Conservation (phyloP, 2,113 vertebrate genomes). For the Pygoscelis antarcticus region DNA sequence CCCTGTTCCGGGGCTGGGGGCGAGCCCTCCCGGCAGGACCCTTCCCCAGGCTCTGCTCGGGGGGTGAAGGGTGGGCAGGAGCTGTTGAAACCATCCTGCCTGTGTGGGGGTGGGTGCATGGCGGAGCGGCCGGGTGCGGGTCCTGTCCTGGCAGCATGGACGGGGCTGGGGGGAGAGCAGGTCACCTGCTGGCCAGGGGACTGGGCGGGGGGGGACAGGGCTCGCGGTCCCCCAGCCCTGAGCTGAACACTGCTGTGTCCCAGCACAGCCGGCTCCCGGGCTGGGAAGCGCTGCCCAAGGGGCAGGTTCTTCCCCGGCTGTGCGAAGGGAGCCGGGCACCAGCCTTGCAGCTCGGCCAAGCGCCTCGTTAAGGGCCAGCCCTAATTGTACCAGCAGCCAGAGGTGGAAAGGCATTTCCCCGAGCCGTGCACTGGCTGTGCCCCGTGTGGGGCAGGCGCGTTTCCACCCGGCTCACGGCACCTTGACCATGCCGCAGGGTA, state of each 20-base stretch:
- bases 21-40: background rate
- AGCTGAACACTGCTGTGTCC: background rate
- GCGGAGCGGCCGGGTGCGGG: accelerated
- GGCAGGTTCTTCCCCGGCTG: background rate
- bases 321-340: no score
- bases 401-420: background rate
- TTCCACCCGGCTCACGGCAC: background rate
- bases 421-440: background rate
- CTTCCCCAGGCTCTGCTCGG: background rate
- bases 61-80: background rate
- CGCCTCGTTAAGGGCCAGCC: background rate
- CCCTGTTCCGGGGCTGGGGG: background rate
- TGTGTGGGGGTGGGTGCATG: background rate
- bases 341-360: background rate
- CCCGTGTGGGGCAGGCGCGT: accelerated
- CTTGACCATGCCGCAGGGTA: accelerated
- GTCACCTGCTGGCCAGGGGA: no score
- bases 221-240: background rate
- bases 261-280: background rate
- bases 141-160: background rate
- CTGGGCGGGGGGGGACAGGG: background rate
- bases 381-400: background rate
- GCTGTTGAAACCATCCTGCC: background rate
- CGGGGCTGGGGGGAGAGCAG: background rate
- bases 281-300: background rate